Percentiles rank a stretch among this genome's conserved stretches.
phyloP scores from a whole-genome alignment of 2,888 invertebrate genomes.

The Yponomeuta plumbellus region DNA sequence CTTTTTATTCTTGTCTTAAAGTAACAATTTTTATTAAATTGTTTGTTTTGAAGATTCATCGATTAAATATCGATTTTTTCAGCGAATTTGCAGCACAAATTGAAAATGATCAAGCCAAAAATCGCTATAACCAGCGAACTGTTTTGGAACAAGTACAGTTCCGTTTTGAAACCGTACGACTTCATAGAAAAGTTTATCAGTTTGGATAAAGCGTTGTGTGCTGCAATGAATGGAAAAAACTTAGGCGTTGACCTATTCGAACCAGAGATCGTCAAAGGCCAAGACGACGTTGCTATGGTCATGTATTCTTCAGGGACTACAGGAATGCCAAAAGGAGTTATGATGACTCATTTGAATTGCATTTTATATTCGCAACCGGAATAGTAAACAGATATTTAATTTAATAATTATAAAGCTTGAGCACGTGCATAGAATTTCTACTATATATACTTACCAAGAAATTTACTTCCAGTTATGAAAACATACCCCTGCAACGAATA shows the following conservation, averaged over 20 bases:
- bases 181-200: neutral
- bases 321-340: neutral
- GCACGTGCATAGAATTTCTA: no score
- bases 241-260: neutral
- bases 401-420: no score
- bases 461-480: no score
- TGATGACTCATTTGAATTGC: neutral
- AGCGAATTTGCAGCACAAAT: neutral
- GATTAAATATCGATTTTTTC: neutral
- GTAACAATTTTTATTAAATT: neutral
- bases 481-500: no score
- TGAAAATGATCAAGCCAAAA: neutral
- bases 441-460: no score
- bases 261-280: neutral
- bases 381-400: no score
- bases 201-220: neutral
- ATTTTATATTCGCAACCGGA: no score
- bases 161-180: neutral
- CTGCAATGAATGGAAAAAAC: neutral
- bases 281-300: neutral
- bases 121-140: neutral
- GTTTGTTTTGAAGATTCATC: neutral
- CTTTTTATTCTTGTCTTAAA: neutral
- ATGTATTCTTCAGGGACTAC: conserved; percentile 16
- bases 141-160: neutral